These are phyloP conservation scores for Heliangelus exortis DNA, from an alignment of 2,797 vertebrate genomes.

Conservation along the genomic window DNA sequence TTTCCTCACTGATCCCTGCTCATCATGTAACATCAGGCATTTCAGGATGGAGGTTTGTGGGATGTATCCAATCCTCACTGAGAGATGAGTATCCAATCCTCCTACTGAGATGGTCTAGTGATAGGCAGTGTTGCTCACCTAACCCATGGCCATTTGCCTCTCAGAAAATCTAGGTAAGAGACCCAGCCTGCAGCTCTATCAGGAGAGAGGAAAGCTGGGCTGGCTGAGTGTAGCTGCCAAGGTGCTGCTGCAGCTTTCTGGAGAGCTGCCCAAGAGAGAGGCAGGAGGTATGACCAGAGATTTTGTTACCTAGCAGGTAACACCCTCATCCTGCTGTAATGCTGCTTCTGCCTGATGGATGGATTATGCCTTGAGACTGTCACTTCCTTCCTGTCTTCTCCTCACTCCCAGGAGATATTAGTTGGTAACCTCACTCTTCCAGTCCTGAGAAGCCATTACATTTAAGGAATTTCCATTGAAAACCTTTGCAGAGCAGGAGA, in stretches of 20 bases:
- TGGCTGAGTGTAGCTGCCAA: not conserved
- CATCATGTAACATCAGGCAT: rapidly evolving
- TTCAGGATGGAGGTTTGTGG: not conserved
- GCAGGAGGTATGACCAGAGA: not conserved
- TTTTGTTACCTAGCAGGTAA: not conserved
- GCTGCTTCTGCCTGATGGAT: not conserved
- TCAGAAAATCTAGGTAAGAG: not conserved
- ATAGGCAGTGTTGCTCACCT: not conserved
- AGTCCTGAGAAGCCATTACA: not conserved
- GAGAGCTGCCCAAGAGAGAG: not conserved
- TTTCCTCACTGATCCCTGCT: not conserved
- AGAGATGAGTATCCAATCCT: not conserved
- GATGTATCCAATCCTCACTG: not conserved
- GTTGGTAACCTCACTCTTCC: not conserved
- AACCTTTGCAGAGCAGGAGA: not conserved
- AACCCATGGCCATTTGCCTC: not conserved
- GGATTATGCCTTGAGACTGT: not conserved
- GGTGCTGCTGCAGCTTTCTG: not conserved
- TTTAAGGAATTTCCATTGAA: not conserved
- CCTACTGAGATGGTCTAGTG: not conserved
- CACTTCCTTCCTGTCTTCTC: not conserved
- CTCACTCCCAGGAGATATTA: not conserved
- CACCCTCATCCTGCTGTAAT: not conserved
- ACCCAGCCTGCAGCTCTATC: not conserved
- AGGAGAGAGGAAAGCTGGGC: not conserved